Evolutionary conservation across 37 sponge, comb jelly and placozoan genomes (phyloP).

Genomic region (Halichondria panicea): DNA sequence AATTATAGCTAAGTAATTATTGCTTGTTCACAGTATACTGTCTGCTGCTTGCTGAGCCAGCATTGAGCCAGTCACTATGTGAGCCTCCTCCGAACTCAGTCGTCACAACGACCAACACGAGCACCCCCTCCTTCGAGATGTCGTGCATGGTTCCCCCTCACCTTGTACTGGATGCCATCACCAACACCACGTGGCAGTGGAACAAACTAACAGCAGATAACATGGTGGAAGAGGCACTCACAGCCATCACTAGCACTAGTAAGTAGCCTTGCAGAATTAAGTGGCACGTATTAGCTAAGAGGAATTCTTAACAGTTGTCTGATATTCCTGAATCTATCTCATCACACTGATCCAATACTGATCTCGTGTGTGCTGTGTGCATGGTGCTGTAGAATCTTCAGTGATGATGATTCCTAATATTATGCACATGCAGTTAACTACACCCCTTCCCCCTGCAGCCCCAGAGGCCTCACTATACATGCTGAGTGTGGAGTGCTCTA

Average conservation of each 20-base stretch:
- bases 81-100: neutral
- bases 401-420: too few relatives aligned
- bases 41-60: neutral
- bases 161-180: neutral
- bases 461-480: neutral
- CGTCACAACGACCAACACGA: neutral
- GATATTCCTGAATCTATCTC: too few relatives aligned
- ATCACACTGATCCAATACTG: too few relatives aligned
- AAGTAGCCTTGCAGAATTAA: too few relatives aligned
- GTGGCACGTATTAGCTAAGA: too few relatives aligned
- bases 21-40: too few relatives aligned
- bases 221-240: neutral
- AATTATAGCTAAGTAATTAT: too few relatives aligned
- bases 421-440: too few relatives aligned
- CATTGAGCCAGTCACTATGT: neutral
- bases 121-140: neutral
- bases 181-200: slow-evolving; percentile 12
- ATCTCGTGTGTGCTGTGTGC: too few relatives aligned
- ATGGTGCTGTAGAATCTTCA: too few relatives aligned
- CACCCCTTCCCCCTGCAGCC: neutral
- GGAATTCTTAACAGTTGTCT: too few relatives aligned
- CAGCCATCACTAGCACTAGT: neutral
- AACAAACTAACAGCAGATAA: slow-evolving; percentile 5
- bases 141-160: neutral
- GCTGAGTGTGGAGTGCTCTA: slow-evolving; percentile 2